Evolutionary conservation across 2,797 vertebrate genomes (phyloP), one percentile per base, ranked within the genome.

Genomic region (Telmatherina bonti): DNA sequence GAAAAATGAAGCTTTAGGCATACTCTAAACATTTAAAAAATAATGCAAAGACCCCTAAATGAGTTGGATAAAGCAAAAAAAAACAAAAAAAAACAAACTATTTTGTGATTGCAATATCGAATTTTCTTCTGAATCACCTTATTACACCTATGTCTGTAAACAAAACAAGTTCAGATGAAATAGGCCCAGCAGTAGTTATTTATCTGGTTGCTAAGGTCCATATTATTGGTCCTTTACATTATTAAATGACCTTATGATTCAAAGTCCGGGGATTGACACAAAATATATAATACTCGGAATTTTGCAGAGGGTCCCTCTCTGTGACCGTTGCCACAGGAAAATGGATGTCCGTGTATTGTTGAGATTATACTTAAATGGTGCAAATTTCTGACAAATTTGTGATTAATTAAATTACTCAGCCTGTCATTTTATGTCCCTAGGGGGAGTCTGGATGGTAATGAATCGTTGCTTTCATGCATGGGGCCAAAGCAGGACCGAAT

Each of bases 321-420:
- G 31, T 68, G 43, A 22, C 11, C 9, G 36, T 31, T 16, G 54
- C 7, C 35, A 38, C 0, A 24, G 35, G 35, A 45, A 1, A 13
- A 35, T 20, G 22, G 36, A 29, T 3, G 35, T 43, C 43, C 52
- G 52, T 10, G 57, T 54, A 29, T 13, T 8, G 29, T 22, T 26
- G 3, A 35, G 26, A 22, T 56, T 53, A 47, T 8, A n/a, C 53
- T 53, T 58, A 60, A 63, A n/a, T 54, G 49, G 56, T 55, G 65
- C 70, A 73, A 65, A 78, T 78, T 18, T 78, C 38, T 55, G 36
- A 51, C 54, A 64, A 64, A 61, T 69, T 22, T 69, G 31, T 38
- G 3, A 73, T 55, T 60, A 60, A 72, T 69, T 55, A 20, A 62
- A 60, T 65, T 72, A 57, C 27, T 59, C 38, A 66, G 60, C 15